Percentiles rank a stretch among this genome's conserved stretches.
Evolutionary conservation across 2,888 invertebrate species (phyloP).

Genomic region (Orthosia cruda): DNA sequence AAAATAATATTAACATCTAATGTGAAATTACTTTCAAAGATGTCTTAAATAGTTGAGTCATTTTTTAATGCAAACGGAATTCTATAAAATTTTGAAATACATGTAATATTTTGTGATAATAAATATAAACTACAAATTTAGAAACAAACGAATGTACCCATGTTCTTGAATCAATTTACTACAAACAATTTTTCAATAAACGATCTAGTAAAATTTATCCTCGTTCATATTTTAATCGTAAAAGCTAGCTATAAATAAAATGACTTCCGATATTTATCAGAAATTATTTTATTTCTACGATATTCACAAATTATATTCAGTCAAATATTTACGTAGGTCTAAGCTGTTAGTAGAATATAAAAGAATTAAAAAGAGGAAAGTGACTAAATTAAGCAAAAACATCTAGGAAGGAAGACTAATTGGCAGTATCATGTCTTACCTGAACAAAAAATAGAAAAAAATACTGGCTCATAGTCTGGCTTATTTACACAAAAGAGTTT

Average conservation of each 20-base stretch:
- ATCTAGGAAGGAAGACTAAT: slow-evolving; percentile 62
- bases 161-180: neutral
- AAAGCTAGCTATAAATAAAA: slow-evolving; percentile 57
- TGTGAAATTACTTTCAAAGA: slow-evolving; percentile 36
- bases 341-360: slow-evolving; percentile 38
- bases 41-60: slow-evolving; percentile 32
- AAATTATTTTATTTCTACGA: slow-evolving; percentile 55
- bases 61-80: slow-evolving; percentile 18
- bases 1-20: slow-evolving; percentile 35
- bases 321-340: slow-evolving; percentile 62
- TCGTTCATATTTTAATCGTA: slow-evolving; percentile 33
- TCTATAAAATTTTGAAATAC: slow-evolving; percentile 20
- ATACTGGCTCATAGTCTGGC: slow-evolving; percentile 46
- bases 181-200: slow-evolving; percentile 28
- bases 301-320: slow-evolving; percentile 65
- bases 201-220: slow-evolving; percentile 8
- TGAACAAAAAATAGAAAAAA: slow-evolving; percentile 24
- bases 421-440: slow-evolving; percentile 57
- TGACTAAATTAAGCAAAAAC: slow-evolving; percentile 50
- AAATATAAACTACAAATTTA: neutral
- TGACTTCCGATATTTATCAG: slow-evolving; percentile 39
- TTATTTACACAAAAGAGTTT: slow-evolving; percentile 17
- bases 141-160: slow-evolving; percentile 1
- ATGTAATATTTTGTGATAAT: slow-evolving; percentile 9
- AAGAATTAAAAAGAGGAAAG: slow-evolving; percentile 25